Conservation (phyloP, 1,140 invertebrate species). For the Pygmarrhopalites habei region DNA sequence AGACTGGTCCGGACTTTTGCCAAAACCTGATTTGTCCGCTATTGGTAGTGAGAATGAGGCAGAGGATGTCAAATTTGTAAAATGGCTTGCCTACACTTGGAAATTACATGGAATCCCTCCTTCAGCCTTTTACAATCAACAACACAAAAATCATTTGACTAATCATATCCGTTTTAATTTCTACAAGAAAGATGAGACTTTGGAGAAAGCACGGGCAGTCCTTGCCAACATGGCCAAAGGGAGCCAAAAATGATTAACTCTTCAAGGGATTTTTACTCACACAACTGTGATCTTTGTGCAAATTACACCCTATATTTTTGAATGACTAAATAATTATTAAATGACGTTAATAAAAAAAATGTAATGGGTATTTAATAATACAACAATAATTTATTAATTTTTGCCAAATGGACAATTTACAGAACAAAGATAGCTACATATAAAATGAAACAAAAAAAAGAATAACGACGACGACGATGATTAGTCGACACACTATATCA, state of each 20-base stretch:
- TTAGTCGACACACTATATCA: too few relatives aligned
- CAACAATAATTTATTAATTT: too few relatives aligned
- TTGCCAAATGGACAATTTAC: too few relatives aligned
- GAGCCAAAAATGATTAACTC: background rate
- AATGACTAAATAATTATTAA: too few relatives aligned
- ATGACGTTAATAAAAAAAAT: too few relatives aligned
- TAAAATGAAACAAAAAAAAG: too few relatives aligned
- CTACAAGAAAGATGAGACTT: conserved; percentile 45
- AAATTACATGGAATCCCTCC: conserved; percentile 90
- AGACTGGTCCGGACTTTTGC: conserved; percentile 68
- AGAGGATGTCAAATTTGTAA: conserved; percentile 59
- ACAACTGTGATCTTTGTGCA: too few relatives aligned
- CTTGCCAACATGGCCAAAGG: too few relatives aligned
- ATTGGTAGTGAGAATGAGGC: background rate
- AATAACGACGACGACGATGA: too few relatives aligned
- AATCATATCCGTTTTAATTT: conserved; percentile 71
- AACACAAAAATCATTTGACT: conserved; percentile 74
- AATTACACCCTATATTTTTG: too few relatives aligned
- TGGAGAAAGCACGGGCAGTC: conserved; percentile 14
- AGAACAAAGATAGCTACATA: too few relatives aligned
- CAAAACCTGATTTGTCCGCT: conserved; percentile 52
- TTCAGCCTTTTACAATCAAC: conserved; percentile 80
- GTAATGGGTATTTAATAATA: too few relatives aligned
- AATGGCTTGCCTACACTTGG: conserved; percentile 90
- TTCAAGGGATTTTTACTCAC: background rate